Evolutionary conservation across 2,113 vertebrate species (phyloP), one percentile per base, ranked within the genome.

Genomic region (Pachyramphus minor): DNA sequence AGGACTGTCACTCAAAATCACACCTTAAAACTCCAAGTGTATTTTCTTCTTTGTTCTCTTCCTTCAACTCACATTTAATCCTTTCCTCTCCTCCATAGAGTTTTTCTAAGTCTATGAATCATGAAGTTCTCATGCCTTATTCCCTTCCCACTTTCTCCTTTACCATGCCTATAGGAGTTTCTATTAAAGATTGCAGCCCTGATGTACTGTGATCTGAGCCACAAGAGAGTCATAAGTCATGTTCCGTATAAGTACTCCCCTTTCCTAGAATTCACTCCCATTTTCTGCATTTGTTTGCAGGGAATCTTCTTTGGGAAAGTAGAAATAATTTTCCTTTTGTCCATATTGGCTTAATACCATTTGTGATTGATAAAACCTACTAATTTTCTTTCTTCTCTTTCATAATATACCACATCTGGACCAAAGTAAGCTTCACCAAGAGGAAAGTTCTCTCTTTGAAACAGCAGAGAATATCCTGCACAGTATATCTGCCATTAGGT

Each of bases 261-360:
- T 94, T 95, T 94, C 91, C 42, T 74, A 52, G 82, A 94, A 81
- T 80, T 77, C 75, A 75, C 44, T 81, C 75, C 72, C 31, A 56
- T 39, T 89, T 78, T 77, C 73, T 56, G n/a, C n/a, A 45, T 91
- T 83, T 88, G 14, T 67, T 91, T 84, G 12, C 33, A 59, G 28
- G 77, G 35, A 79, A 63, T 73, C 22, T 87, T 87, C 33, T 90
- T 58, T 31, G 35, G 30, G 41, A 90, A 92, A 14, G 50, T 39
- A 73, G 3, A 85, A 82, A 59, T 69, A 49, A 87, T 53, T 87
- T 78, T 64, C 4, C 3, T 73, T 84, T 83, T 56, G 33, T 72
- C n/a, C 25, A 79, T 64, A 44, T 39, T 87, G 21, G 18, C 14
- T 88, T 59, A 85, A 55, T 59, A 42, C 16, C 2, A n/a, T n/a